Base-by-base conservation (phyloP, 2,888 invertebrate genomes). In the Leucania comma region DNA sequence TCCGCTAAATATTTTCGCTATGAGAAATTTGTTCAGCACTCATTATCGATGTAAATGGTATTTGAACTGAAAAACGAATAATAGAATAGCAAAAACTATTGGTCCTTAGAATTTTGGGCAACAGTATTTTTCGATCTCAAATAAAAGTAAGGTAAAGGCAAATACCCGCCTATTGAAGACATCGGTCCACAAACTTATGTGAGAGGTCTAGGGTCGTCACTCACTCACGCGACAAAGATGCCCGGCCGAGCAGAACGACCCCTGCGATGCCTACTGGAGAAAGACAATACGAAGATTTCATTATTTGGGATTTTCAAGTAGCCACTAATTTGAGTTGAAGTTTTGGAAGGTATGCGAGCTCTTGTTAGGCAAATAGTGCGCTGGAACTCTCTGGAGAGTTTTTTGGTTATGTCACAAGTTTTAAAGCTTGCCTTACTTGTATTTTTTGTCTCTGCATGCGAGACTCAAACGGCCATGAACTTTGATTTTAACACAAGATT, bases 151-250 rank as follows among this genome's bases (percentile, higher is more conserved):
- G 75, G 46, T 42, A 57, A 66, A 58, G 57, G 64, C 68, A 75
- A 78, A 80, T 68, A 80, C 4, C 46, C 46, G n/a, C 24, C 50
- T 29, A 46, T 56, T 75, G 26, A 51, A 68, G 75, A 68, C 50
- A 51, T 58, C 48, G 38, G 51, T 48, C 32, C 12, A 35, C 58
- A 48, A 58, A 61, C 29, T 26, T 46, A 42, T 68, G 38, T 42
- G 48, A 24, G 20, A 67, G 35, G 50, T 51, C 26, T 56, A 48
- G 53, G 29, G 74, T 24, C 46, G 42, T 51, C 53, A 64, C 50
- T 67, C 76, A 61, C 26, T 67, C 80, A 42, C n/a, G 77, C 60
- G 32, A 24, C 32, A 29, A 26, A n/a, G 57, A 51, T 53, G 75
- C 22, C 61, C 64, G 53, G 53, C 38, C 46, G 26, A 42, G 58